Evolutionary conservation across 2,113 vertebrate species (phyloP), one percentile per base, ranked within the genome.

Genomic region (Galemys pyrenaicus): DNA sequence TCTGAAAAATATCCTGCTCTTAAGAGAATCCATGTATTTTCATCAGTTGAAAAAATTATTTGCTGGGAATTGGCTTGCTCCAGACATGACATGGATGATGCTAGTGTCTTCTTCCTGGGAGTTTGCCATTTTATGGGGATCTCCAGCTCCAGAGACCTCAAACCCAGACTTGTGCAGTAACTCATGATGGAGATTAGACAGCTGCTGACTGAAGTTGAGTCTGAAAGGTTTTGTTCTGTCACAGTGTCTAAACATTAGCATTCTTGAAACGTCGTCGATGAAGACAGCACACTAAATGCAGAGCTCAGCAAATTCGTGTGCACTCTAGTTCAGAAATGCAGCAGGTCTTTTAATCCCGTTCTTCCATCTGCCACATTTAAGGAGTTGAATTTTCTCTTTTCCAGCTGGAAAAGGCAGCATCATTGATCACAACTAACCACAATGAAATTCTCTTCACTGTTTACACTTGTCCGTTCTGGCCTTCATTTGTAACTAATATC

Each of bases 211-310:
- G 13, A 85, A 74, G 56, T 17, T 49, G 32, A 88, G 19, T 91
- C 41, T n/a, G 19, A 75, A 80, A 94, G 44, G 5, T 1, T 1
- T 28, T 78, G 39, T 56, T 78, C 1, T 68, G 4, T 24, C 62
- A 1, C 20, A 39, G 1, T 20, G 58, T 60, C 35, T 58, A 85
- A 78, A 9, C 46, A 24, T 60, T 12, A 62, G 2, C 35, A 13
- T 65, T 80, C 20, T 64, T 5, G 10, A 78, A 91, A 0, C 0
- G 71, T 30, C 65, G 3, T 30, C 65, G 3, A 3, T 46, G 19
- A 88, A 41, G 5, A 89, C 77, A 89, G 24, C 12, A 28, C 26
- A 60, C 39, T 54, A 44, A 58, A 26, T 9, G 82, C 68, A 93
- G 26, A 71, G 71, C 9, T 12, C 11, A 30, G 20, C 39, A 65